Evolutionary conservation across 2,113 vertebrate genomes (phyloP), one percentile per base, ranked within the genome.

Genomic region (Calyptomena viridis): DNA sequence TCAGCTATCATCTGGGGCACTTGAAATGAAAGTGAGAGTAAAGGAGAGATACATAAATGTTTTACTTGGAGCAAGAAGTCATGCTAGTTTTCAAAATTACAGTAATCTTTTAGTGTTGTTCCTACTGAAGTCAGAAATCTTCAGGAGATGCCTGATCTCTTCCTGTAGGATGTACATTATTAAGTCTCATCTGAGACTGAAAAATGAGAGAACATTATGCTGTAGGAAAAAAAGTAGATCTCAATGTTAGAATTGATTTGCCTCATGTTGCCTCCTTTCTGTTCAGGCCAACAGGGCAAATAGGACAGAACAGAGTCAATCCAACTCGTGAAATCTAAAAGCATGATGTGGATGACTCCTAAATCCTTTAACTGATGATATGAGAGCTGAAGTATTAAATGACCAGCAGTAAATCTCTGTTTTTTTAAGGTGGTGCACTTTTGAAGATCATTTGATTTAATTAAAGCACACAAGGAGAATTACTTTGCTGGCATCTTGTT

Each of bases 31-130:
- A 91, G 81, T 30, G 44, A 42, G n/a, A 50, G 58, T 76, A 62
- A 72, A 78, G 39, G 35, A 84, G 56, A 90, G 58, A 59, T 31
- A 67, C 7, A 40, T 64, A 67, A 83, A 83, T 56, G 50, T 84
- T 94, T 92, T 68, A 92, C 78, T 75, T 72, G 28, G 53, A 93
- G 73, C 58, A 75, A 91, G 69, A 89, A 93, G 73, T 79, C 88
- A 69, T 35, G 73, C 5, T n/a, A 87, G 37, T 69, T 81, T 84
- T 95, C 47, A 68, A 94, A 96, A 96, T 72, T 88, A 66, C 73
- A 33, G 77, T 92, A 83, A 93, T 67, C 56, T 86, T 90, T 90
- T 44, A 52, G 37, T 55, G 92, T 68, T 84, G 83, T 90, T 84
- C 87, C 42, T 78, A 9, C n/a, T 58, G 30, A 90, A 86, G 56